phyloP scores from a whole-genome alignment of 2,113 vertebrate genomes.

The Sisor rabdophorus region DNA sequence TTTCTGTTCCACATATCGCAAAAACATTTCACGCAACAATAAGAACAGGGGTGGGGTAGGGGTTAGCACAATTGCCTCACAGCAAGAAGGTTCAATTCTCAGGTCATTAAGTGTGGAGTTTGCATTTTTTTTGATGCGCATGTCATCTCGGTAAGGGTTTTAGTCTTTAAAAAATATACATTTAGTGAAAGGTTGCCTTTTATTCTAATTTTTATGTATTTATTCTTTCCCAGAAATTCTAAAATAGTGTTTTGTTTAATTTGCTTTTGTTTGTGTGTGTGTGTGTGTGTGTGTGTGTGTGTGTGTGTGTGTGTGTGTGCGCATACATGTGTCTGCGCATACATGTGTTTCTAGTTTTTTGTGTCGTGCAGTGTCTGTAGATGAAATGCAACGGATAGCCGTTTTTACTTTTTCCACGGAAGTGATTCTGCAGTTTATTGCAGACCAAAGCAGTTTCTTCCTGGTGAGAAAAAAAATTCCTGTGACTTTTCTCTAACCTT shows the following conservation, averaged over 20 bases:
- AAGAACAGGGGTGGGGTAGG: no score
- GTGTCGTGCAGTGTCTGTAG: constrained; percentile 79
- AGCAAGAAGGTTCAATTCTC: no score
- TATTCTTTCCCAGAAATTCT: background rate
- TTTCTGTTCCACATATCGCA: no score
- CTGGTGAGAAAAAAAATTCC: constrained; percentile 72
- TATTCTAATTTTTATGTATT: background rate
- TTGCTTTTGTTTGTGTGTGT: background rate
- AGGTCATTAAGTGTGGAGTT: no score
- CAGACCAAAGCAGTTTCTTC: constrained; percentile 79
- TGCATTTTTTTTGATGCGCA: no score
- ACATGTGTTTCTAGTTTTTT: constrained; percentile 74
- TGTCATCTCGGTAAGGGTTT: no score
- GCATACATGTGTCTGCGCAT: no score
- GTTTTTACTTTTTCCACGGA: constrained; percentile 73
- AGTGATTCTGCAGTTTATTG: constrained; percentile 74
- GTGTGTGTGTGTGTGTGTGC: background rate
- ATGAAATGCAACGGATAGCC: constrained; percentile 70
- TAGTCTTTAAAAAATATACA: no score
- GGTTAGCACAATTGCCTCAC: no score
- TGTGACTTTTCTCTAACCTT: background rate
- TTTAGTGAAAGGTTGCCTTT: no score
- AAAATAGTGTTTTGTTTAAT: background rate
- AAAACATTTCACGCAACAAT: background rate
- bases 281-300: background rate